phyloP scores from a whole-genome alignment of 2,888 invertebrate genomes.

The Celastrina argiolus region DNA sequence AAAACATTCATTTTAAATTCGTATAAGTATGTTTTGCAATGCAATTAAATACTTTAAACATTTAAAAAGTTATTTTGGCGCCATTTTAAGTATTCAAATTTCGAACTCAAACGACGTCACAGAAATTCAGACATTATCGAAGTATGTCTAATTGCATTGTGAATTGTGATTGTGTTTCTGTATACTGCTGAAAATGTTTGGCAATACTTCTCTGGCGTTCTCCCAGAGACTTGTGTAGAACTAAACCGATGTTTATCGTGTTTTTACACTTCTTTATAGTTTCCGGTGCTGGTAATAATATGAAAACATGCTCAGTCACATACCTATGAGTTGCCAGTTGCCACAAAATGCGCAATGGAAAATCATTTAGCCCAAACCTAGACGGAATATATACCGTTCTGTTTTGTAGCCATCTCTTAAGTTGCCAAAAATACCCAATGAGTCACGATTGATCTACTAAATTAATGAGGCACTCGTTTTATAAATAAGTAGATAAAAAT shows the following conservation, averaged over 20 bases:
- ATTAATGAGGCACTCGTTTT: neutral
- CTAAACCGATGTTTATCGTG: slow-evolving; percentile 21
- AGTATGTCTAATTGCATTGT: slow-evolving; percentile 13
- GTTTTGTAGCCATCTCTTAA: neutral
- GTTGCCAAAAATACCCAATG: neutral
- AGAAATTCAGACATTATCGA: slow-evolving; percentile 11
- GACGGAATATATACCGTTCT: neutral
- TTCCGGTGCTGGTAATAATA: slow-evolving; percentile 22
- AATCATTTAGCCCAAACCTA: neutral
- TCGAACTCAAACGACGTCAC: neutral
- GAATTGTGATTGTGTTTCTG: slow-evolving; percentile 33
- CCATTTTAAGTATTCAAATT: neutral
- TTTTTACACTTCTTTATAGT: slow-evolving; percentile 33
- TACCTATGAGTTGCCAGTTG: neutral
- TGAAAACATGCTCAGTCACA: slow-evolving; percentile 19
- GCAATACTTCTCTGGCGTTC: slow-evolving; percentile 58
- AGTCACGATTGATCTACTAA: neutral
- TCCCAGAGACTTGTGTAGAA: slow-evolving; percentile 44
- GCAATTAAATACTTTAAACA: neutral
- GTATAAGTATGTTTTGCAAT: too few relatives aligned
- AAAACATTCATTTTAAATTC: too few relatives aligned
- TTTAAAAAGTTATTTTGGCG: slow-evolving; percentile 9
- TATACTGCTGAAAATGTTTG: slow-evolving; percentile 59
- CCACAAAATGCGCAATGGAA: neutral
- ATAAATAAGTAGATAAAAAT: neutral